phyloP scores from a whole-genome alignment of 1,140 invertebrate genomes.

The Tetragnatha versicolor region DNA sequence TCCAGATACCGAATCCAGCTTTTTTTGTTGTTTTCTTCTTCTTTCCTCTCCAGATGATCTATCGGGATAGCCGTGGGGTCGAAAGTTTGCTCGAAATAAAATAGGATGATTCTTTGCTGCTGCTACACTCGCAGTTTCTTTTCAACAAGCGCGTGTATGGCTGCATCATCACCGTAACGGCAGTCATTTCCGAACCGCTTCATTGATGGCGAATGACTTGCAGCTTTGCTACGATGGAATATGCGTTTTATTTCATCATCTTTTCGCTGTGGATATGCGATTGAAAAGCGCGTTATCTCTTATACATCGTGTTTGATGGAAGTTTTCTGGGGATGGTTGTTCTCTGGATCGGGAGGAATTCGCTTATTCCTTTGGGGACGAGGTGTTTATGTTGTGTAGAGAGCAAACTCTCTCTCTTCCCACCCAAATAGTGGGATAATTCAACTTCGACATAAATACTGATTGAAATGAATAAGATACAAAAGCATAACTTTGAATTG shows the following conservation, averaged over 20 bases:
- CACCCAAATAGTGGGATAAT: no score
- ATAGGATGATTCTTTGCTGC: neutral
- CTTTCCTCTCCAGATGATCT: neutral
- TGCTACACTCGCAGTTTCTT: neutral
- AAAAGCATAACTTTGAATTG: no score
- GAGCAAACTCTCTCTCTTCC: no score
- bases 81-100: conserved; percentile 16
- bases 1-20: no score
- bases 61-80: neutral
- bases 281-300: conserved; percentile 29
- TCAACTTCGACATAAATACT: no score
- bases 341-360: neutral
- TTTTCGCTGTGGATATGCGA: conserved; percentile 9
- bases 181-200: conserved; percentile 9
- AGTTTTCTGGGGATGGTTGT: neutral
- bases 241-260: neutral
- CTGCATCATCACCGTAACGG: neutral
- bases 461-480: no score
- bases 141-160: neutral
- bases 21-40: no score
- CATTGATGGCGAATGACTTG: conserved; percentile 27
- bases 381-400: no score
- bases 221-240: neutral
- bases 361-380: no score
- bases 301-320: neutral